Conservation (phyloP, 2,888 invertebrate genomes). For the Drosophila macrospina region DNA sequence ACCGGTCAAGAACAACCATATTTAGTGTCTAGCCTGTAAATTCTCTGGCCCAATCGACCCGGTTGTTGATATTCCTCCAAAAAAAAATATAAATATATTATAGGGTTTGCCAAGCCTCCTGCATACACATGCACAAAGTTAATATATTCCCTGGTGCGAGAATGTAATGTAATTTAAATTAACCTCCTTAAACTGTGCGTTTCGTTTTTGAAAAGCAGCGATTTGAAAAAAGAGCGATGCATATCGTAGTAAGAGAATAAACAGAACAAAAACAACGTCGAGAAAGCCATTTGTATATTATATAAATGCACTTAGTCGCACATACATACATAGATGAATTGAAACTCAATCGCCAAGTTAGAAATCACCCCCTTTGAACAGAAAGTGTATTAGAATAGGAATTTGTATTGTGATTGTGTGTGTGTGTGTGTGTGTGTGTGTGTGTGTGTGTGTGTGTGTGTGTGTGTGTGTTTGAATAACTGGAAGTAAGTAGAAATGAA, state of each 20-base stretch:
- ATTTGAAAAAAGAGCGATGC: conserved; percentile 8
- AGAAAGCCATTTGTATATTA: background rate
- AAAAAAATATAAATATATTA: too few species aligned
- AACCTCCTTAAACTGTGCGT: background rate
- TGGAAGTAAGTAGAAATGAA: background rate
- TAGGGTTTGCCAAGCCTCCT: too few species aligned
- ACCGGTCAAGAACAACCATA: too few species aligned
- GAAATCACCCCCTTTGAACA: conserved; percentile 1
- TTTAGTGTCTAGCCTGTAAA: too few species aligned
- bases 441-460: background rate
- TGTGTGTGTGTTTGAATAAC: background rate
- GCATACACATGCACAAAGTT: too few species aligned
- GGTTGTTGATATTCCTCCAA: too few species aligned
- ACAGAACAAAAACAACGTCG: conserved; percentile 1
- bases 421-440: background rate
- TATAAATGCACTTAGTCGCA: background rate
- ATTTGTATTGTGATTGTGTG: background rate
- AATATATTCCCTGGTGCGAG: background rate
- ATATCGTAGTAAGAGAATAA: conserved; percentile 4
- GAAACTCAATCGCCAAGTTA: background rate
- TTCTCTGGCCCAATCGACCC: too few species aligned
- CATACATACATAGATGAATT: background rate
- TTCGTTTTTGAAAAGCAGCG: background rate
- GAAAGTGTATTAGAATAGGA: background rate
- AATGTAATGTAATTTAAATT: conserved; percentile 5